Conservation (phyloP, 2,797 vertebrate species). For the Percopsis omiscomaycus region DNA sequence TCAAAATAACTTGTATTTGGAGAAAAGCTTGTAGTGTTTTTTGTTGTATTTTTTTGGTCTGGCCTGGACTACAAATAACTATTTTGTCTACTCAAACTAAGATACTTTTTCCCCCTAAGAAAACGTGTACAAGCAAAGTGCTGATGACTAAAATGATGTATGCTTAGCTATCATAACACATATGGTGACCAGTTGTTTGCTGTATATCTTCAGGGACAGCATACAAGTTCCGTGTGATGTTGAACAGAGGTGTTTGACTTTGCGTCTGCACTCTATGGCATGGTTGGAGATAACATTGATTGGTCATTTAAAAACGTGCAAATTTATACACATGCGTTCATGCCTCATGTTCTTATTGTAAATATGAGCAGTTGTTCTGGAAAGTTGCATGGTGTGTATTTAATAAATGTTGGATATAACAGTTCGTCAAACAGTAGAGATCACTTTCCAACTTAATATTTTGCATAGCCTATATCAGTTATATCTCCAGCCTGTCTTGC, state of each 20-base stretch:
- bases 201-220: slow-evolving; percentile 37
- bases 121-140: slow-evolving; percentile 33
- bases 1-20: slow-evolving; percentile 60
- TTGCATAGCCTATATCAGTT: slow-evolving; percentile 38
- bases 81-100: slow-evolving; percentile 47
- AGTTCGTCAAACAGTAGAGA: slow-evolving; percentile 19
- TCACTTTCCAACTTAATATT: slow-evolving; percentile 14
- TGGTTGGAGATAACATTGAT: slow-evolving; percentile 50
- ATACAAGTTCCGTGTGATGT: slow-evolving; percentile 28
- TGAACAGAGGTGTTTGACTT: slow-evolving; percentile 36
- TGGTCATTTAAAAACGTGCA: slow-evolving; percentile 36
- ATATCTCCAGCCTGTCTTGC: slow-evolving; percentile 69
- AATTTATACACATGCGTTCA: slow-evolving; percentile 12
- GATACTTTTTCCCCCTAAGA: slow-evolving; percentile 35
- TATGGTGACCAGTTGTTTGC: slow-evolving; percentile 36
- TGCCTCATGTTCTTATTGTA: slow-evolving; percentile 31
- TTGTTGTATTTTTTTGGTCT: slow-evolving; percentile 36
- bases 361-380: slow-evolving; percentile 43
- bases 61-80: slow-evolving; percentile 49
- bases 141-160: slow-evolving; percentile 34
- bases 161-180: slow-evolving; percentile 48
- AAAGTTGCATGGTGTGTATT: slow-evolving; percentile 37
- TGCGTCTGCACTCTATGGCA: slow-evolving; percentile 38
- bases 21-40: slow-evolving; percentile 11
- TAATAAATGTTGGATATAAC: slow-evolving; percentile 1